Evolutionary conservation across 1,140 invertebrate genomes (phyloP).

Genomic region (Caenorhabditis inopinata): DNA sequence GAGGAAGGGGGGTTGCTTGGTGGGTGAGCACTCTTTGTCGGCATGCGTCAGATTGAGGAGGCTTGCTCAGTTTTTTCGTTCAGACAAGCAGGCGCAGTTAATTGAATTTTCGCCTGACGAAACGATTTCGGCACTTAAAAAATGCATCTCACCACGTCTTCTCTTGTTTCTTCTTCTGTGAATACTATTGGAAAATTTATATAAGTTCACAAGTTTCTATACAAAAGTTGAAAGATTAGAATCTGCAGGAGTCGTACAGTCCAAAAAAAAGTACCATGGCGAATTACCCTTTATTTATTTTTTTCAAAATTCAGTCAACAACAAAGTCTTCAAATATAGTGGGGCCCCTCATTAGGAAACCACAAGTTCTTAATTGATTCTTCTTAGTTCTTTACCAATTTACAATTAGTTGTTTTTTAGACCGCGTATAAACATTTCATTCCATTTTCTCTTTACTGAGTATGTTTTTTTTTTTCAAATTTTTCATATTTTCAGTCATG

Average conservation of each 20-base stretch:
- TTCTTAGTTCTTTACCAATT: background rate
- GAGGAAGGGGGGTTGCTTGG: constrained; percentile 16
- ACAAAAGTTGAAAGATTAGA: too few relatives aligned
- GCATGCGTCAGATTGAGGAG: constrained; percentile 21
- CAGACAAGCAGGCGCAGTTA: constrained; percentile 21
- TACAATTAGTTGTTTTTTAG: background rate
- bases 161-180: background rate
- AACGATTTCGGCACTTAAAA: constrained; percentile 29
- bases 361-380: background rate
- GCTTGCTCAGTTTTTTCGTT: constrained; percentile 11
- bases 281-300: too few relatives aligned
- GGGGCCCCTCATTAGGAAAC: background rate
- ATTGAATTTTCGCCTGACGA: constrained; percentile 30
- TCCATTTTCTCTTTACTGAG: background rate
- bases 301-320: too few relatives aligned
- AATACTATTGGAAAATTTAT: constrained; percentile 1
- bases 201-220: too few relatives aligned
- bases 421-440: too few relatives aligned
- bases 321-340: background rate
- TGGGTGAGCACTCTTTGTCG: background rate
- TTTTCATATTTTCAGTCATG: background rate
- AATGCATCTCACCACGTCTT: constrained; percentile 27
- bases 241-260: too few relatives aligned
- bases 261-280: too few relatives aligned
- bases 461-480: background rate